Conservation (phyloP, 2,113 vertebrate genomes). For the Ascaphus truei region DNA sequence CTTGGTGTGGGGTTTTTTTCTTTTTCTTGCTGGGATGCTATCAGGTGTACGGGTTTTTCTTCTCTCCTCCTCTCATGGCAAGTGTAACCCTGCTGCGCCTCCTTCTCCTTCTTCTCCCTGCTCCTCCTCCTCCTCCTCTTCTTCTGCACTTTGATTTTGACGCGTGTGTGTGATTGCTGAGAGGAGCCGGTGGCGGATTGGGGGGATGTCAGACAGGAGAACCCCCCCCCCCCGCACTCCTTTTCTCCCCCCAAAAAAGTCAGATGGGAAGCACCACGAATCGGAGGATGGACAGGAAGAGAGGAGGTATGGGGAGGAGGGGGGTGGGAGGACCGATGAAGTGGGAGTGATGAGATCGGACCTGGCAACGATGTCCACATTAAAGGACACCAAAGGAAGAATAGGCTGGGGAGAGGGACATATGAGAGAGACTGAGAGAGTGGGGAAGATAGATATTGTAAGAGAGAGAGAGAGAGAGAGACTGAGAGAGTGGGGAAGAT, state of each 20-base stretch:
- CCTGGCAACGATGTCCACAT: constrained; percentile 17
- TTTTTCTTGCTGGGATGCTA: constrained; percentile 1
- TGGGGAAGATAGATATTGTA: background rate
- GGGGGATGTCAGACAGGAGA: background rate
- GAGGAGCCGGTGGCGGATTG: background rate
- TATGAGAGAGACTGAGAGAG: background rate
- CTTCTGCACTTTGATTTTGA: constrained; percentile 29
- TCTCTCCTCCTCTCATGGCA: background rate
- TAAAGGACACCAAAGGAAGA: background rate
- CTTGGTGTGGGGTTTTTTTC: background rate
- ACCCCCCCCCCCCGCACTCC: background rate
- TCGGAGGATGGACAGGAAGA: background rate
- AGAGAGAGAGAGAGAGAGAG: background rate
- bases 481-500: background rate
- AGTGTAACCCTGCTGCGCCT: background rate
- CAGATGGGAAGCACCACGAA: background rate
- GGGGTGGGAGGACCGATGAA: background rate
- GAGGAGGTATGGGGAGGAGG: background rate
- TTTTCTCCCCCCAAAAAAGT: background rate
- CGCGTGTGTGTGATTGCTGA: constrained; percentile 6
- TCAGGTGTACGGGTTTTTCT: constrained; percentile 19
- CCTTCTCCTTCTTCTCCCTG: background rate
- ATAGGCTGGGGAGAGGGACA: background rate
- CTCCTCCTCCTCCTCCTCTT: constrained; percentile 12
- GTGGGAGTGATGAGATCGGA: background rate